Conservation (phyloP, 37 sponge, comb jelly and placozoan species). For the Haliclona indistincta region DNA sequence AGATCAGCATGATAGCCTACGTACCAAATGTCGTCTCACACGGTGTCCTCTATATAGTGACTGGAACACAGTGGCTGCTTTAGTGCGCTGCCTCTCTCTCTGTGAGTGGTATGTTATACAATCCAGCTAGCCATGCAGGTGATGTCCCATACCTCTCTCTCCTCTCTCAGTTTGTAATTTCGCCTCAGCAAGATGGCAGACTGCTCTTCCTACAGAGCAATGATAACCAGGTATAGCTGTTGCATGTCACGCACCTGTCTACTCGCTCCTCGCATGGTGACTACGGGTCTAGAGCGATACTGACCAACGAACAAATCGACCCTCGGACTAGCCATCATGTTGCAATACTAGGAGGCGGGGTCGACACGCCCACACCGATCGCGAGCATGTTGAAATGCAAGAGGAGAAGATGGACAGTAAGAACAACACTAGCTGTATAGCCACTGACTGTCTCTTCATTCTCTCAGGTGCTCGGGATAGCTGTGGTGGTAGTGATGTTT, state of each 20-base stretch:
- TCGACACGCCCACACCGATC: too few relatives aligned
- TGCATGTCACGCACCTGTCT: slow-evolving; percentile 32
- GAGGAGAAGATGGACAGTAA: too few relatives aligned
- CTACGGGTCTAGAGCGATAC: slow-evolving; percentile 66
- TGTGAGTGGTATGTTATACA: neutral
- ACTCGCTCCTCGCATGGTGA: slow-evolving; percentile 80
- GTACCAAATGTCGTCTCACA: slow-evolving; percentile 23
- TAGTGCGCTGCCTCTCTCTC: slow-evolving; percentile 4
- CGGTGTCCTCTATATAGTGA: slow-evolving; percentile 35
- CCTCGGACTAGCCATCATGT: too few relatives aligned
- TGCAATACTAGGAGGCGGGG: too few relatives aligned
- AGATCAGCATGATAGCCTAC: neutral
- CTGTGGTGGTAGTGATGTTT: slow-evolving; percentile 33
- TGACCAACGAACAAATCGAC: slow-evolving; percentile 82
- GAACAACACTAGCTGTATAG: too few relatives aligned
- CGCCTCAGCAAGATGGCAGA: slow-evolving; percentile 23
- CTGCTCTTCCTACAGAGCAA: slow-evolving; percentile 39
- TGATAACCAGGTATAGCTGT: neutral
- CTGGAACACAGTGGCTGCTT: slow-evolving; percentile 40
- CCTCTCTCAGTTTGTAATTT: slow-evolving; percentile 57
- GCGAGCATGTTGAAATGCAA: too few relatives aligned
- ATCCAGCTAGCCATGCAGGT: neutral
- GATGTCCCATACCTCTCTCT: slow-evolving; percentile 50
- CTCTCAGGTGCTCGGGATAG: slow-evolving; percentile 24
- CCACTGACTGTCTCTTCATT: too few relatives aligned